Evolutionary conservation across 2,888 invertebrate species (phyloP), one percentile per base, ranked within the genome.

Genomic region (Drosophila ezoana): DNA sequence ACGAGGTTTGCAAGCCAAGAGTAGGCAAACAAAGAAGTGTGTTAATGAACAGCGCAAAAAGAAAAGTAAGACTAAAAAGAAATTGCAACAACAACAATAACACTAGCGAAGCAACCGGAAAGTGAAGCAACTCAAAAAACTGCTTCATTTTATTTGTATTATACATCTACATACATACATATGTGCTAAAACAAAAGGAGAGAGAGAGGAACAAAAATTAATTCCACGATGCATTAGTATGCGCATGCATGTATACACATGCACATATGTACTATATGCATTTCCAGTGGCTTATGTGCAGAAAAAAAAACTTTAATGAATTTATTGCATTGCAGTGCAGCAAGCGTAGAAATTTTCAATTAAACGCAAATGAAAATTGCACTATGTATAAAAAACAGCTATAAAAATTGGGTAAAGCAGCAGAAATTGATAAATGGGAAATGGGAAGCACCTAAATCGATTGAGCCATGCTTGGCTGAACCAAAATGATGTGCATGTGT

Each of bases 41-140:
- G 87, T 85, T 82, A 87, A 81, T 82, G 73, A 83, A 83, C 76
- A 68, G 47, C 54, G 35, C 54, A 44, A 44, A 60, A 53, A 70
- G 51, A 72, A 47, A 41, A 45, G 53, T 51, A 38, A 47, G 59
- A 38, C 51, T 32, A 14, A 41, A 72, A 72, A 63, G 53, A 77
- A 63, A 72, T 58, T 64, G 64, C 73, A 68, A 35, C 23, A 47
- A 51, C 57, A 57, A 38, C 33, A 54, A 28, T 28, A 52, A 41
- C 18, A 51, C 53, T 35, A 28, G 28, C 47, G 58, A 67, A 67
- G 65, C 75, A 80, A 59, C 66, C 78, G 81, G 78, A 77, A 81
- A 81, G 65, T 63, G 69, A 82, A 71, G 62, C 58, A 58, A 82
- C 59, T 66, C 56, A 64, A 65, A 72, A 68, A 54, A 32, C 48